Evolutionary conservation across 2,888 invertebrate genomes (phyloP), one percentile per base, ranked within the genome.

Genomic region (Smittia sp.): DNA sequence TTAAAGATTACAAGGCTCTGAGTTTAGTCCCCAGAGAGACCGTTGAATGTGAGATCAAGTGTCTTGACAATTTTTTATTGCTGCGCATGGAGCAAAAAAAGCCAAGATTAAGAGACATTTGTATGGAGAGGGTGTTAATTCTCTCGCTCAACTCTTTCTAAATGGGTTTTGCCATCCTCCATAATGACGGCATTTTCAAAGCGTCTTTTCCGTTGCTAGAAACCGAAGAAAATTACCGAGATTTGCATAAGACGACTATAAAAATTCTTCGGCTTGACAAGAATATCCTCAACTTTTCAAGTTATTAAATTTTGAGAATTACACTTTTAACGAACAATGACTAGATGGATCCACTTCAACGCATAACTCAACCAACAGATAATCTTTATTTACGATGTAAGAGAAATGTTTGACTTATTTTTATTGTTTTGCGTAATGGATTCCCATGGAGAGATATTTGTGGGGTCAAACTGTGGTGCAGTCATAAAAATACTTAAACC

Each of bases 331-430:
- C 9, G 4, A 58, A 58, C 58, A 58, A 58, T 58, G 22, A 18
- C 20, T 6, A 22, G 20, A 58, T 18, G 52, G 20, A 58, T 18
- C 58, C 20, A 18, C 9, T 58, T 58, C 58, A 15, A 9, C 22
- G 67, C 67, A 67, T 67, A 67, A 67, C 46, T 67, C 67, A 67
- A 24, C n/a, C 32, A 41, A 15, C n/a, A 22, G 41, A 54, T 69
- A 69, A 69, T 69, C 69, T 52, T 69, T 69, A 69, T 69, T 69
- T 69, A 69, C 54, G 69, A 46, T n/a, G 25, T n/a, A 20, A 2
- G 9, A 69, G 41, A 67, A 67, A 67, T 67, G 22, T 67, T 69
- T 69, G 52, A 69, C 69, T 69, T 69, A 69, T 69, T 69, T 68
- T 69, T 69, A 69, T 69, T 69, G 69, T 69, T 54, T 54, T 32